Conservation (phyloP, 2,113 vertebrate genomes). For the Corvus moneduloides region DNA sequence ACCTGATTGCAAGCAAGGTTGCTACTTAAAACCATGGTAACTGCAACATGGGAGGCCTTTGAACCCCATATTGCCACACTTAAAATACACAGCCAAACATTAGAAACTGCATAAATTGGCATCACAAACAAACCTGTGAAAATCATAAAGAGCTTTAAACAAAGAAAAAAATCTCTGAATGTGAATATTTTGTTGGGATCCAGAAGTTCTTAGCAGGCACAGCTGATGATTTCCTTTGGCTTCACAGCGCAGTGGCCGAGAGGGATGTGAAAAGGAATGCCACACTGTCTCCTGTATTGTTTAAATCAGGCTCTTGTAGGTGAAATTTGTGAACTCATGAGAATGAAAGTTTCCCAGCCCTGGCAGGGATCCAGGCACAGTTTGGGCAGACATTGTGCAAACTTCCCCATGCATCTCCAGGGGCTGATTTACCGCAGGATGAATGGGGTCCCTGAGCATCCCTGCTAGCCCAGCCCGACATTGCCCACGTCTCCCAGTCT, state of each 20-base stretch:
- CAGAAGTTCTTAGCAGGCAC: background rate
- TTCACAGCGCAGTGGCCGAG: rapidly evolving
- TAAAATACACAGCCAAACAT: background rate
- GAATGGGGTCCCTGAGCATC: background rate
- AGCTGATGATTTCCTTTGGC: slow-evolving; percentile 26
- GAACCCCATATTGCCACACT: background rate
- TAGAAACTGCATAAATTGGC: background rate
- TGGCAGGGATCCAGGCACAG: slow-evolving; percentile 9
- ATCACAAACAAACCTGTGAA: background rate
- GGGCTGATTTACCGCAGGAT: background rate
- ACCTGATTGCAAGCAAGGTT: background rate
- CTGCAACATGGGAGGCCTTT: background rate
- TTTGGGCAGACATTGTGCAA: slow-evolving; percentile 20
- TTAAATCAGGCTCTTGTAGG: background rate
- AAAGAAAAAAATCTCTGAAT: background rate
- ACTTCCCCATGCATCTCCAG: background rate
- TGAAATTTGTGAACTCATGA: slow-evolving; percentile 45
- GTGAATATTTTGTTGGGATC: background rate
- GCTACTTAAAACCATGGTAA: background rate
- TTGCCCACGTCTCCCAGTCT: rapidly evolving
- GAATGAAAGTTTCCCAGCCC: slow-evolving; percentile 30
- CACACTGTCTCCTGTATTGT: background rate
- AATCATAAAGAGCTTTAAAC: background rate
- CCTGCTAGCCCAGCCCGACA: background rate
- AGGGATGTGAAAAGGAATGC: background rate